phyloP scores from a whole-genome alignment of 2,888 invertebrate genomes.

The Drosophila meridionalis region DNA sequence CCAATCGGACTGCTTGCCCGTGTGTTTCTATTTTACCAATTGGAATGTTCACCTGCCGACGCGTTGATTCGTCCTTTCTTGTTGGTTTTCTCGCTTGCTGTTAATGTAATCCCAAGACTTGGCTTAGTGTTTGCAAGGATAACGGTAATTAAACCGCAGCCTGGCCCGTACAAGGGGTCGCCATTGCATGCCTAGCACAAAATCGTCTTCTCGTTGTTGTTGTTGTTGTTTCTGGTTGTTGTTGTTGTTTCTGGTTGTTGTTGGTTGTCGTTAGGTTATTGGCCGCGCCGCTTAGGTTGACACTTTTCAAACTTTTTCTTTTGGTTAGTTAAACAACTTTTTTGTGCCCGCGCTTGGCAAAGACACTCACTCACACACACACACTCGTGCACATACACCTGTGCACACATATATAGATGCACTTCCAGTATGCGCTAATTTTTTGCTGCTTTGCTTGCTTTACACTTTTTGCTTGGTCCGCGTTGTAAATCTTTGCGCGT shows the following conservation, averaged over 20 bases:
- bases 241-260: conserved; percentile 20
- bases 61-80: conserved; percentile 42
- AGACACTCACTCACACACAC: conserved; percentile 22
- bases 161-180: conserved; percentile 63
- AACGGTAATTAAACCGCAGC: conserved; percentile 75
- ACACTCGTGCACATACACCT: conserved; percentile 18
- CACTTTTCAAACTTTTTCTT: conserved; percentile 78
- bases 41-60: conserved; percentile 65
- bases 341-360: conserved; percentile 45
- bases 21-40: conserved; percentile 48
- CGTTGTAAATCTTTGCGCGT: conserved; percentile 67
- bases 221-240: conserved; percentile 16
- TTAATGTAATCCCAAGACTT: conserved; percentile 50
- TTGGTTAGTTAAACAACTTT: conserved; percentile 71
- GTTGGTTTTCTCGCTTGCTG: background rate
- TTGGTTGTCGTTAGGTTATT: conserved; percentile 64
- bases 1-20: conserved; percentile 61
- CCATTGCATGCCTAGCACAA: conserved; percentile 62
- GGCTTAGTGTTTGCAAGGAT: conserved; percentile 59
- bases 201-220: conserved; percentile 5
- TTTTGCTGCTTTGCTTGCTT: conserved; percentile 68
- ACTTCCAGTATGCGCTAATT: conserved; percentile 78
- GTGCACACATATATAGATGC: conserved; percentile 37
- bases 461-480: conserved; percentile 73
- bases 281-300: conserved; percentile 73